Evolutionary conservation across 2,797 vertebrate species (phyloP), one percentile per base, ranked within the genome.

Genomic region (Scyliorhinus canicula): DNA sequence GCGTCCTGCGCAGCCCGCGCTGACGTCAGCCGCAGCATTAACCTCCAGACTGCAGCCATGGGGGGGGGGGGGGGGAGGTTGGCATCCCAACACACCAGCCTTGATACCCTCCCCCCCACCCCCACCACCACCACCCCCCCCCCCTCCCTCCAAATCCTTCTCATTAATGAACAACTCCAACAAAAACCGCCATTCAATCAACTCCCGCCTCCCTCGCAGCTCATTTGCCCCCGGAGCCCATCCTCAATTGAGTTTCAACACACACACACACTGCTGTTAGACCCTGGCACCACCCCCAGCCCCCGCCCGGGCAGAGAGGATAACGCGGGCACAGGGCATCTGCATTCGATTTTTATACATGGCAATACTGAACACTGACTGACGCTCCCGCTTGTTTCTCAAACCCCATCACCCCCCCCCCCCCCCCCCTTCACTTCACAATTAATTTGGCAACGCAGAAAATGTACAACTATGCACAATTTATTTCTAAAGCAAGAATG

Each of bases 121-220:
- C 55, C 55, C 3, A 55, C 55, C 55, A 3, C 55, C 55, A 3
- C 55, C 55, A 3, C 55, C 55, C 55, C 55, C 55, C 55, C 55
- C 55, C 60, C 3, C 14, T 63, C 16, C 95, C 95, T 95, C 95
- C 82, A 94, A 94, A 63, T 91, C 95, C 95, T 95, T 95, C 86
- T 90, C 95, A 95, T 95, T 96, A 95, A 96, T 97, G 96, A 96
- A 96, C 95, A 95, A 95, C 95, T 95, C 69, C 95, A 95, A 91
- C 95, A 95, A 4, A 95, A 4, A 95, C 95, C 88, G 93, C 95
- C 60, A 85, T 96, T 95, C 16, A 16, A 55, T 35, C 31, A 31
- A 26, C 31, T 50, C 28, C 5, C 57, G 57, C 14, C 57, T 86
- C 3, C 21, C 86, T 40, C 88, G 1, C n/a, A 60, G 14, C 86